Evolutionary conservation across 1,140 invertebrate genomes (phyloP).

Genomic region (Cherax quadricarinatus): DNA sequence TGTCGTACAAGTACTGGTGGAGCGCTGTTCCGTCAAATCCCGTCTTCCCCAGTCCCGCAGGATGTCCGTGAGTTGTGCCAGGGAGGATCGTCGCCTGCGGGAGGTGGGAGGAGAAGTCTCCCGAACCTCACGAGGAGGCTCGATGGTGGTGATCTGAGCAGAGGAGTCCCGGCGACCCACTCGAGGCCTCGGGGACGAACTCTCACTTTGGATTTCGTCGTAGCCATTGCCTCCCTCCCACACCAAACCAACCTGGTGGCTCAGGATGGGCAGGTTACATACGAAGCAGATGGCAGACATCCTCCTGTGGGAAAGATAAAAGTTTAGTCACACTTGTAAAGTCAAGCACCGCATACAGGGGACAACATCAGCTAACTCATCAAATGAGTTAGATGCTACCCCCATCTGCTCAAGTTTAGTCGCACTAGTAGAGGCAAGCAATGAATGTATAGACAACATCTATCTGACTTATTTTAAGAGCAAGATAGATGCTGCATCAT

Average conservation of each 20-base stretch:
- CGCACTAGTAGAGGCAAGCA: no score
- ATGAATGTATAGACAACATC: no score
- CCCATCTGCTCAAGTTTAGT: no score
- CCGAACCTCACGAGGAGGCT: constrained; percentile 78
- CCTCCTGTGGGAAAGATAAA: constrained; percentile 67
- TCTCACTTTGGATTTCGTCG: constrained; percentile 88
- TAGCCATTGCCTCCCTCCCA: constrained; percentile 95
- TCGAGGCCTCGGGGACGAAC: constrained; percentile 64
- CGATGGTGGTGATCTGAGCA: constrained; percentile 90
- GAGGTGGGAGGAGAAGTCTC: constrained; percentile 78
- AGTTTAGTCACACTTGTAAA: not conserved
- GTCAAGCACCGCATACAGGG: no score
- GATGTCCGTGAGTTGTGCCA: constrained; percentile 92
- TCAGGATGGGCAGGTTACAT: constrained; percentile 94
- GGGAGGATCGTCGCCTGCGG: constrained; percentile 86
- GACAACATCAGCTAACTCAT: no score
- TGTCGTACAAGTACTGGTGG: constrained; percentile 63
- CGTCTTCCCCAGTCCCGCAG: constrained; percentile 89
- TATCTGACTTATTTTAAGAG: no score
- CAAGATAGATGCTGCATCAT: no score
- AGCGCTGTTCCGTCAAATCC: constrained; percentile 73
- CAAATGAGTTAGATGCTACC: no score
- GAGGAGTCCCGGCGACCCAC: constrained; percentile 88
- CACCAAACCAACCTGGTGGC: constrained; percentile 93
- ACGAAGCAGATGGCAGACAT: constrained; percentile 87